Conservation (phyloP, 2,113 vertebrate species). For the Balaenoptera acutorostrata region DNA sequence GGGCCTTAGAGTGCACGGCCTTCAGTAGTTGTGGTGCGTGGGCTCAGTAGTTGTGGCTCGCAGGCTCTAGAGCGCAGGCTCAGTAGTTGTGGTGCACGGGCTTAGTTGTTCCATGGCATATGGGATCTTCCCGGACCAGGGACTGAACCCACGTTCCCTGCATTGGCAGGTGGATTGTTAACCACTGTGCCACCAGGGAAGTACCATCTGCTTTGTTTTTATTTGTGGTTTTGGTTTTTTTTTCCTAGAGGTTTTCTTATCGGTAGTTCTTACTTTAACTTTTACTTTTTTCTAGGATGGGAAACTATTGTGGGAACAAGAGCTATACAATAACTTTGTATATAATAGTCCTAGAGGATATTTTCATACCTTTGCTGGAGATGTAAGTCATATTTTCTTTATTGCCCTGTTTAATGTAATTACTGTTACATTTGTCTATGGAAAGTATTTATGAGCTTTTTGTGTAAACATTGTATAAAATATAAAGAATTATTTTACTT, state of each 20-base stretch:
- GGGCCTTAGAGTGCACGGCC: no score
- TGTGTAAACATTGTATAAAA: constrained; percentile 13
- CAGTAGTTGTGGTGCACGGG: no score
- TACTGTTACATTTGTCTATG: neutral
- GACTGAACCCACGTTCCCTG: no score
- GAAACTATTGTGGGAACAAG: constrained; percentile 94
- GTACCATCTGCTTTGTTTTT: neutral
- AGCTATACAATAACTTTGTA: constrained; percentile 97
- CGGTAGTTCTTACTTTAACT: constrained; percentile 29
- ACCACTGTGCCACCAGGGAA: no score
- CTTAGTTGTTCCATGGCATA: no score
- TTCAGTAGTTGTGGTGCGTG: no score
- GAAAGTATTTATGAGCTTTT: neutral
- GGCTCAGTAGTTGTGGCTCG: no score
- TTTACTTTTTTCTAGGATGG: constrained; percentile 87
- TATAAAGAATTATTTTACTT: constrained; percentile 10
- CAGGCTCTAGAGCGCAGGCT: no score
- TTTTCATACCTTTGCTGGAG: constrained; percentile 97
- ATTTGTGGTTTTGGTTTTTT: neutral
- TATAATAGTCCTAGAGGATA: constrained; percentile 93
- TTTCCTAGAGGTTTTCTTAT: neutral
- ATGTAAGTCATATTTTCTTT: constrained; percentile 78
- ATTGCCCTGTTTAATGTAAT: constrained; percentile 33
- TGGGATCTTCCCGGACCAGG: no score
- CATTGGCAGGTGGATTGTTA: no score